Percentiles rank a stretch among this genome's conserved stretches.
phyloP scores from a whole-genome alignment of 2,888 invertebrate species.

The Linnaemya vulpina region DNA sequence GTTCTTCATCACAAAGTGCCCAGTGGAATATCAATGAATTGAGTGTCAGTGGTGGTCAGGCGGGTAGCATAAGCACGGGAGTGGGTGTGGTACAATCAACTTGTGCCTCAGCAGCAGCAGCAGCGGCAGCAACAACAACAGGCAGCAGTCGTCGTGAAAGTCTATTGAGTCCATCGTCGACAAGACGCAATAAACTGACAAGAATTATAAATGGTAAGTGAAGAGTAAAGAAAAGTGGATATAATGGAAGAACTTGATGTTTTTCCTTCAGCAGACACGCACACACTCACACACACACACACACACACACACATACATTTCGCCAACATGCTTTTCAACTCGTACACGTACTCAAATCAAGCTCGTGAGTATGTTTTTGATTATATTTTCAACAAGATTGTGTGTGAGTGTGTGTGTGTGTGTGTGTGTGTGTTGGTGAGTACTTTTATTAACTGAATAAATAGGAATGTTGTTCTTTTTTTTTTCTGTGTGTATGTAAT shows the following conservation, averaged over 20 bases:
- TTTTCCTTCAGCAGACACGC: conserved; percentile 1
- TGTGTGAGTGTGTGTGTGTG: neutral
- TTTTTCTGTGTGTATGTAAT: neutral
- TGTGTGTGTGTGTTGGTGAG: neutral
- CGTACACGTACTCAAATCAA: conserved; percentile 12
- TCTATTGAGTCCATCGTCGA: conserved; percentile 89
- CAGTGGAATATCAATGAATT: conserved; percentile 82
- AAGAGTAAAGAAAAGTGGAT: conserved; percentile 2
- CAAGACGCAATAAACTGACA: conserved; percentile 89
- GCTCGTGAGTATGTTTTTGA: conserved; percentile 39
- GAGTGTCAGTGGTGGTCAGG: conserved; percentile 20
- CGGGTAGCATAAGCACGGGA: conserved; percentile 23
- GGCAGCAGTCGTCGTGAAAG: conserved; percentile 84
- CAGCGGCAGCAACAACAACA: conserved; percentile 63
- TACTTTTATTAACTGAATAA: conserved; percentile 6
- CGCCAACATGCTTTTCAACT: neutral
- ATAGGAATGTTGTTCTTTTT: conserved; percentile 4
- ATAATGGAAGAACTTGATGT: neutral
- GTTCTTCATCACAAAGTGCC: conserved; percentile 77
- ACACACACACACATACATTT: neutral
- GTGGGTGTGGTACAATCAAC: conserved; percentile 59
- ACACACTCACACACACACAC: neutral
- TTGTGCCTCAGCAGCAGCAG: conserved; percentile 74
- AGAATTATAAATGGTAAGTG: conserved; percentile 89
- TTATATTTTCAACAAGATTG: neutral